These are phyloP conservation scores for Pseudoatta argentina DNA, from an alignment of 1,140 invertebrate species.

Conservation along the genomic window DNA sequence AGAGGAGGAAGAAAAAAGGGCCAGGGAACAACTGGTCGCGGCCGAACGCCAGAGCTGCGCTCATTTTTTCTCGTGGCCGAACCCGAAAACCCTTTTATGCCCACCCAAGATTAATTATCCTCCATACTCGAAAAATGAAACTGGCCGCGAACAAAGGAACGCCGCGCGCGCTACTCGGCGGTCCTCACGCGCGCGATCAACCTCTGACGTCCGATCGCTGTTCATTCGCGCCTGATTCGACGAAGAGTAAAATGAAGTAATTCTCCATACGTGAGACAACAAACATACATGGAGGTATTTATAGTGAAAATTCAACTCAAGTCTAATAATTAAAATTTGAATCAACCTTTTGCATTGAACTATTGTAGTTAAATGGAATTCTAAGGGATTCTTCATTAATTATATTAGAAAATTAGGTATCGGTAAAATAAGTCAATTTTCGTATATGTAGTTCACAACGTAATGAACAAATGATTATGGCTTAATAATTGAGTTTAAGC, in stretches of 20 bases:
- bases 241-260: neutral
- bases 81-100: constrained; percentile 86
- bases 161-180: constrained; percentile 65
- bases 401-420: too few species aligned
- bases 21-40: constrained; percentile 77
- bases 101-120: constrained; percentile 86
- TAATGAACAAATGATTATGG: too few species aligned
- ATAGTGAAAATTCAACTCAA: neutral
- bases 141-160: constrained; percentile 81
- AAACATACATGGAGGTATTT: neutral
- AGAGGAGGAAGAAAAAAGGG: constrained; percentile 65
- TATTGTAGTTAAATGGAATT: neutral
- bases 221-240: constrained; percentile 41
- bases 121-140: constrained; percentile 86
- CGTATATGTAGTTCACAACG: too few species aligned
- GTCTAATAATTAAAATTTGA: too few species aligned
- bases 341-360: neutral
- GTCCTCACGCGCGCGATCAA: constrained; percentile 34
- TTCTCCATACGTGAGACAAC: neutral
- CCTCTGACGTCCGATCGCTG: constrained; percentile 31
- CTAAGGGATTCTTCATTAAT: too few species aligned
- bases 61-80: constrained; percentile 85
- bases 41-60: constrained; percentile 76
- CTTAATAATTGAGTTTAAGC: too few species aligned
- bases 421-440: too few species aligned